A percentile compares a stretch with the other conserved stretches of the same genome.
Evolutionary conservation across 2,797 vertebrate genomes (phyloP).

Genomic region (Gila robusta): DNA sequence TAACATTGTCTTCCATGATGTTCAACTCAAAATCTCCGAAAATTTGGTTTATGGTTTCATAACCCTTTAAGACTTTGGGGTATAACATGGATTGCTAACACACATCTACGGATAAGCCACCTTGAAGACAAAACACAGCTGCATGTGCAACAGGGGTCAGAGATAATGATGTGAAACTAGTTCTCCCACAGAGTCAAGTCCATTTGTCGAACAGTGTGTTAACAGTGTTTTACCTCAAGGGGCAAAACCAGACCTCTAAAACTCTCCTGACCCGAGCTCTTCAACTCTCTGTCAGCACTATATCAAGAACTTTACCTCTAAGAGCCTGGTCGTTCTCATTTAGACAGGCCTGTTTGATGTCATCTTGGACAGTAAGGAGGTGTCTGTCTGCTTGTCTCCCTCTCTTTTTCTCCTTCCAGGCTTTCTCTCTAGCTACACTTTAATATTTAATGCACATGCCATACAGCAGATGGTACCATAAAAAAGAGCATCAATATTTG

Average conservation of each 20-base stretch:
- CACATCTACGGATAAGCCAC: neutral
- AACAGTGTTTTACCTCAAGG: slow-evolving; percentile 4
- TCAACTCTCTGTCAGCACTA: slow-evolving; percentile 5
- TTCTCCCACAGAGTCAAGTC: neutral
- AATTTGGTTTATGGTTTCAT: too few relatives aligned
- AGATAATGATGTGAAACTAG: slow-evolving; percentile 29
- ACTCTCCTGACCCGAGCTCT: neutral
- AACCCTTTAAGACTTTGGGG: neutral
- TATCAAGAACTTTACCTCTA: slow-evolving; percentile 5
- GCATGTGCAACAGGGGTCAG: neutral
- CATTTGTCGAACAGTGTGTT: slow-evolving; percentile 5
- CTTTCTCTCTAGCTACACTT: slow-evolving; percentile 46
- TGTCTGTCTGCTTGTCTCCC: slow-evolving; percentile 4
- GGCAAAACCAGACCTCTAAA: slow-evolving; percentile 2
- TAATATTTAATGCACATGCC: slow-evolving; percentile 77
- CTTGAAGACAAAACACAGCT: slow-evolving; percentile 7
- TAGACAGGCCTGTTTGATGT: slow-evolving; percentile 37
- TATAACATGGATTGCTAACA: neutral
- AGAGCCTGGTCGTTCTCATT: neutral
- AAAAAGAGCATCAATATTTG: slow-evolving; percentile 77
- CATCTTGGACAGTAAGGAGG: slow-evolving; percentile 14
- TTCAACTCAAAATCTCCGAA: too few relatives aligned
- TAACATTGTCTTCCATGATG: too few relatives aligned
- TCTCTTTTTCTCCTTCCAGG: slow-evolving; percentile 25
- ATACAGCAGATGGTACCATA: slow-evolving; percentile 77